phyloP scores from a whole-genome alignment of 2,797 vertebrate species.

The Tympanoctomys barrerae region DNA sequence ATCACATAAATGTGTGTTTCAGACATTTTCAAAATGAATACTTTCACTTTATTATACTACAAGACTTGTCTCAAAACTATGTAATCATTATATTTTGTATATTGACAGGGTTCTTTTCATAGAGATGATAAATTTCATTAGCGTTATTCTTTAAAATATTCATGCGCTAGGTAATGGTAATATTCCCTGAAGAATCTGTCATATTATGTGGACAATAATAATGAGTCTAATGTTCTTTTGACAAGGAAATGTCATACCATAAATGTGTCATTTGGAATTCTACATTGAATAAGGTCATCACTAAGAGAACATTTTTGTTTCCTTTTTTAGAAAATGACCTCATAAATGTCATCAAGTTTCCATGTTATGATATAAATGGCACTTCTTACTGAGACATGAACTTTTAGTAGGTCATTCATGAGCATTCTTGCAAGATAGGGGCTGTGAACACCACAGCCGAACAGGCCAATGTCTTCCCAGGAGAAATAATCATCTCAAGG shows the following conservation, averaged over 20 bases:
- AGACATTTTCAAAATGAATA: background rate
- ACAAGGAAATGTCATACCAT: conserved; percentile 74
- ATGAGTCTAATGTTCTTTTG: conserved; percentile 72
- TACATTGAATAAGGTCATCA: conserved; percentile 66
- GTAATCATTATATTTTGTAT: background rate
- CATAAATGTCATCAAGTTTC: conserved; percentile 65
- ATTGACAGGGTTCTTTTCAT: background rate
- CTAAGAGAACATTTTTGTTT: conserved; percentile 56
- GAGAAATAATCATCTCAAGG: background rate
- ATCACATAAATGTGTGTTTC: background rate
- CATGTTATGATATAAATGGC: conserved; percentile 66
- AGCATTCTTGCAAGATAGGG: background rate
- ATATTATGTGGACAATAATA: conserved; percentile 53
- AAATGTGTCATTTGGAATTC: conserved; percentile 70
- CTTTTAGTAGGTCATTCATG: conserved; percentile 52
- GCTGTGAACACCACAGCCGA: fast-evolving
- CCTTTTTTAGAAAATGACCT: conserved; percentile 68
- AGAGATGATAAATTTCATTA: conserved; percentile 45
- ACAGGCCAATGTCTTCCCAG: background rate
- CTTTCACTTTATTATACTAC: background rate
- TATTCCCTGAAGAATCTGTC: conserved; percentile 58
- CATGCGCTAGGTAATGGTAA: conserved; percentile 22
- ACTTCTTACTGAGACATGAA: conserved; percentile 65
- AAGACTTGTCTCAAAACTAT: background rate
- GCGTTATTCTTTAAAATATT: background rate